These are phyloP conservation scores for Sarcophaga rosellei DNA, from an alignment of 2,888 invertebrate genomes.

Conservation along the genomic window DNA sequence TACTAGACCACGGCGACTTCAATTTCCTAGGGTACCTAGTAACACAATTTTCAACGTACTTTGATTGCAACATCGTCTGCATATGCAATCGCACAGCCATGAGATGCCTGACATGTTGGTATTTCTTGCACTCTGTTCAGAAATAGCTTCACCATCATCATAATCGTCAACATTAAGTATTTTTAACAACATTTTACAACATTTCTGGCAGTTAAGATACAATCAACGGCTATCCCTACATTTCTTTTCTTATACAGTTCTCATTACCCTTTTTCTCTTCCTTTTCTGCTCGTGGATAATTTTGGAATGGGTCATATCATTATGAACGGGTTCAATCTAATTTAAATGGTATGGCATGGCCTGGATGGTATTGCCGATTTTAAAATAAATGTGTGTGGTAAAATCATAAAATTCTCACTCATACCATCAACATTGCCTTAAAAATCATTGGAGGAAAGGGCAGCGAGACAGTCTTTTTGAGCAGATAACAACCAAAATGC, in stretches of 20 bases:
- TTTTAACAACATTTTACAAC: slow-evolving; percentile 62
- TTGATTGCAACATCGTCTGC: too few species aligned
- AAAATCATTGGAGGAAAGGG: not conserved
- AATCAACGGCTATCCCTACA: slow-evolving; percentile 58
- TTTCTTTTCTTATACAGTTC: slow-evolving; percentile 65
- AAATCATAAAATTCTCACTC: slow-evolving; percentile 55
- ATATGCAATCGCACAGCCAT: too few species aligned
- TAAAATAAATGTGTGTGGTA: slow-evolving; percentile 61
- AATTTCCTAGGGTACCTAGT: too few species aligned
- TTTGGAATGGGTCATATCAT: slow-evolving; percentile 29
- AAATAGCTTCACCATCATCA: slow-evolving; percentile 39
- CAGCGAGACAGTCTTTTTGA: slow-evolving; percentile 29
- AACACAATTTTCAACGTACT: too few species aligned
- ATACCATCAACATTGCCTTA: not conserved
- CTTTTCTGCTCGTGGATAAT: not conserved
- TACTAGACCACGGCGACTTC: too few species aligned
- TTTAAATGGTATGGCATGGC: slow-evolving; percentile 53
- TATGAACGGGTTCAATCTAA: slow-evolving; percentile 38
- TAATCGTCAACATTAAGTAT: slow-evolving; percentile 71
- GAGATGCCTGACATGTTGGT: too few species aligned
- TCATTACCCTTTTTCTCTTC: not conserved
- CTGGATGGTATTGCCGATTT: slow-evolving; percentile 59
- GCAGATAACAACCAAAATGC: slow-evolving; percentile 28
- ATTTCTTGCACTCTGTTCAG: too few species aligned
- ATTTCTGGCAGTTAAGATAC: slow-evolving; percentile 64